A percentile compares a stretch with the other conserved stretches of the same genome.
These are phyloP conservation scores for Ephialtes manifestator DNA, from an alignment of 2,888 invertebrate genomes.

Conservation along the genomic window DNA sequence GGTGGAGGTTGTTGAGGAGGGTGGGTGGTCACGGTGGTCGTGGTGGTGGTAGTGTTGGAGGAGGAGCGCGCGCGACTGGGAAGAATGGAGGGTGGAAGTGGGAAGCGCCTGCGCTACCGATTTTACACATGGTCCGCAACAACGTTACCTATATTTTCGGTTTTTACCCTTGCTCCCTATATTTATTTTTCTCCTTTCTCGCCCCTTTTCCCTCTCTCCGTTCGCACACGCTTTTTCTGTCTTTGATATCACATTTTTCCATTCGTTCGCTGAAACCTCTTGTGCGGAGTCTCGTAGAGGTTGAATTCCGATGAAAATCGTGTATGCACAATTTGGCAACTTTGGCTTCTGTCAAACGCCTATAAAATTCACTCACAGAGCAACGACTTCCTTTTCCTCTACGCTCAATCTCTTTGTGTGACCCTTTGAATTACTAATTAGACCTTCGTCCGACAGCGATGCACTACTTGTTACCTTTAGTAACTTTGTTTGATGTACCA, in stretches of 20 bases:
- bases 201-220: neutral
- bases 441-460: slow-evolving; percentile 5
- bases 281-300: neutral
- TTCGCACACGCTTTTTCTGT: neutral
- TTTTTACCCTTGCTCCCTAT: slow-evolving; percentile 10
- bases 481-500: neutral
- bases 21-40: slow-evolving; percentile 69
- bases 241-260: slow-evolving; percentile 21
- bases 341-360: slow-evolving; percentile 7
- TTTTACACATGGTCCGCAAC: slow-evolving; percentile 77
- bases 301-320: neutral
- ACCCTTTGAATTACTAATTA: slow-evolving; percentile 34
- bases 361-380: slow-evolving; percentile 13
- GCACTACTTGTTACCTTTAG: slow-evolving; percentile 13
- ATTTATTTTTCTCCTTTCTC: slow-evolving; percentile 4
- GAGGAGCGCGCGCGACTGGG: slow-evolving; percentile 62
- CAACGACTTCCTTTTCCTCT: too few species aligned
- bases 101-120: slow-evolving; percentile 76
- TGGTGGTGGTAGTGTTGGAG: slow-evolving; percentile 47
- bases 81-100: slow-evolving; percentile 67
- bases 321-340: slow-evolving; percentile 13
- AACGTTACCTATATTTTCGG: slow-evolving; percentile 69
- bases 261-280: neutral
- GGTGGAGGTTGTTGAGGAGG: slow-evolving; percentile 63
- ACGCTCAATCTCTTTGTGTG: neutral